Conservation (phyloP, 2,113 vertebrate genomes). For the Rhegmatorhina hoffmannsi region DNA sequence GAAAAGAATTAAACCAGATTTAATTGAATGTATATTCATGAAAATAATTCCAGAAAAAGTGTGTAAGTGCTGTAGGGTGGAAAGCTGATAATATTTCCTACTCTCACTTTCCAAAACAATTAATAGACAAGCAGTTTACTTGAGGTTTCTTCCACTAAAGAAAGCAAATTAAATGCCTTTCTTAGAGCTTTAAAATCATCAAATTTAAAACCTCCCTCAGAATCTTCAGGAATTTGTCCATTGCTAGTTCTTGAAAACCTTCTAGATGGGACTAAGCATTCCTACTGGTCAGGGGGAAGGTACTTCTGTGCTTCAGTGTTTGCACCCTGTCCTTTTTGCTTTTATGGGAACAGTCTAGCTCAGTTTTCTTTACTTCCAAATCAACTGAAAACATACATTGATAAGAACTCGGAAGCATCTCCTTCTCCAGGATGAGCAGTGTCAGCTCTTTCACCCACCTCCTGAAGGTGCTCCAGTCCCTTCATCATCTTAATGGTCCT, state of each 20-base stretch:
- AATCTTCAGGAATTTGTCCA: background rate
- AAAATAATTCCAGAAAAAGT: background rate
- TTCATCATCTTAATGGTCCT: background rate
- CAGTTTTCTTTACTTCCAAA: background rate
- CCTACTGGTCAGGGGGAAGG: background rate
- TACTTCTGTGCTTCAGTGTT: background rate
- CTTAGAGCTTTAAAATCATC: background rate
- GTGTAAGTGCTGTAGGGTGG: rapidly evolving
- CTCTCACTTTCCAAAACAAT: background rate
- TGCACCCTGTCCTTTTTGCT: background rate
- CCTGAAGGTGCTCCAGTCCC: background rate
- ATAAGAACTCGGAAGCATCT: background rate
- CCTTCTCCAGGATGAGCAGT: background rate
- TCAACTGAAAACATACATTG: background rate
- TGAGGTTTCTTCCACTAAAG: background rate
- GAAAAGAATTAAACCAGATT: background rate
- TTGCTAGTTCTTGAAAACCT: background rate
- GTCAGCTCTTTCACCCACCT: background rate
- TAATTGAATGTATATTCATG: background rate
- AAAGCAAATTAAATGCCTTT: background rate
- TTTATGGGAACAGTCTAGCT: background rate
- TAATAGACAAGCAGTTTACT: background rate
- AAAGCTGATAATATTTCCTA: background rate
- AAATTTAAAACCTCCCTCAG: background rate
- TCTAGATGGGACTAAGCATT: background rate